Conservation (phyloP, 1,140 invertebrate species). For the Caenorhabditis brenneri region DNA sequence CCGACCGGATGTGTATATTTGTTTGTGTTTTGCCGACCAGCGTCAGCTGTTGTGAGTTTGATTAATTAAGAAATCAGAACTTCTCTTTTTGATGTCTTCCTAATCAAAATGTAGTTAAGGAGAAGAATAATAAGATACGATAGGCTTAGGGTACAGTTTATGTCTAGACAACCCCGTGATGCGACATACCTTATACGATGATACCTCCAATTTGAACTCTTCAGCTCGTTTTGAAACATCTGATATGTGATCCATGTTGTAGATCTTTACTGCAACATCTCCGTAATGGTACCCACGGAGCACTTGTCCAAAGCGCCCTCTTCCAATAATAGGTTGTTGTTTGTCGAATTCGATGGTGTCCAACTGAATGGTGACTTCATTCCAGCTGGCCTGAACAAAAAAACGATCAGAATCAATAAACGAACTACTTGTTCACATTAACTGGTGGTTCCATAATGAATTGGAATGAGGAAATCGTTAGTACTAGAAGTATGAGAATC, state of each 20-base stretch:
- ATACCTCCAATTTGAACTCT: conserved; percentile 89
- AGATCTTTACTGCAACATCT: conserved; percentile 94
- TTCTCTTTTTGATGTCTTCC: conserved; percentile 8
- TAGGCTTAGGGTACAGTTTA: no score
- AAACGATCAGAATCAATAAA: not conserved
- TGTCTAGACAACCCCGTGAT: not conserved
- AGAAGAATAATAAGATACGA: no score
- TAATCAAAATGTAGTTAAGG: not conserved
- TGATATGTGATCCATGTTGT: conserved; percentile 84
- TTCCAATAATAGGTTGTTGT: conserved; percentile 59
- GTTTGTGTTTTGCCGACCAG: no score
- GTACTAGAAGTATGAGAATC: not conserved
- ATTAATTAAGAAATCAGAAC: not conserved
- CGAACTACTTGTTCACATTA: not conserved
- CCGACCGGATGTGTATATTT: no score
- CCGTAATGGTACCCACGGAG: conserved; percentile 92
- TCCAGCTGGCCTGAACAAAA: conserved; percentile 58
- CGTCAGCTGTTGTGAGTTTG: no score
- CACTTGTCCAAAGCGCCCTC: conserved; percentile 68
- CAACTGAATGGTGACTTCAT: conserved; percentile 63
- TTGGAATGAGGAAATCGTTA: not conserved
- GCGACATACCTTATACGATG: conserved; percentile 76
- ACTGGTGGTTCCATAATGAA: not conserved
- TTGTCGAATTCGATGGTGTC: conserved; percentile 60
- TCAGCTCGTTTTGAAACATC: conserved; percentile 87